phyloP scores from a whole-genome alignment of 2,888 invertebrate genomes.

The Mongoloraphidia duomilia region DNA sequence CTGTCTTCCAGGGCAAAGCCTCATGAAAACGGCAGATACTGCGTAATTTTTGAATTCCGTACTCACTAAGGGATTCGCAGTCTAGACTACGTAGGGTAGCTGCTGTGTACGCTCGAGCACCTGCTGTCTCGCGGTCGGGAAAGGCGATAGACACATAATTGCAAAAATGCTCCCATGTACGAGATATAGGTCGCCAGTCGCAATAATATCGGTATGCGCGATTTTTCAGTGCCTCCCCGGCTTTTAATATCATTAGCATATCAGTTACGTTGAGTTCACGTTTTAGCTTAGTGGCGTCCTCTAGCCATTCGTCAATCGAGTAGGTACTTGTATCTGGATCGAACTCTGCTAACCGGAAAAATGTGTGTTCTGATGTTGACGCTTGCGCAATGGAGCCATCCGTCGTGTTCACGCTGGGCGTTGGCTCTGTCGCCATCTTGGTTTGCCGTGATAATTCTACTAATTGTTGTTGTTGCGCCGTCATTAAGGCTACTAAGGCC shows the following conservation, averaged over 20 bases:
- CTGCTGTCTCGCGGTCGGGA: constrained; percentile 15
- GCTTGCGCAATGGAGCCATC: neutral
- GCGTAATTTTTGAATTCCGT: constrained; percentile 9
- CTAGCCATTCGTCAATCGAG: constrained; percentile 13
- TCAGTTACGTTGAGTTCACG: constrained; percentile 12
- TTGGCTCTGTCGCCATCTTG: no score
- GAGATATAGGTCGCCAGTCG: constrained; percentile 13
- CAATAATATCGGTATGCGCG: constrained; percentile 13
- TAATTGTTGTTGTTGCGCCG: no score
- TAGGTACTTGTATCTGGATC: neutral
- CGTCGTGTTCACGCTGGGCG: no score
- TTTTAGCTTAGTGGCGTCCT: constrained; percentile 13
- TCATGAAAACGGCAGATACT: constrained; percentile 7
- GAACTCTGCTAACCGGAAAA: neutral
- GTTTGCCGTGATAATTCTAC: no score
- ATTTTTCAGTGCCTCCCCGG: constrained; percentile 13
- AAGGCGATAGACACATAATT: constrained; percentile 13
- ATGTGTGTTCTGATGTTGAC: neutral
- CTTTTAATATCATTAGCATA: constrained; percentile 13
- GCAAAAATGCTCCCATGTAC: constrained; percentile 14
- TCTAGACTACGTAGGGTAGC: constrained; percentile 10
- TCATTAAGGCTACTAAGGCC: no score
- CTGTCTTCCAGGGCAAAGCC: constrained; percentile 7
- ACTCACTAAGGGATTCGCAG: constrained; percentile 11
- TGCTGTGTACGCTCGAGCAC: constrained; percentile 14